A percentile compares a stretch with the other conserved stretches of the same genome.
phyloP scores from a whole-genome alignment of 2,113 vertebrate species.

The Isichthys henryi region DNA sequence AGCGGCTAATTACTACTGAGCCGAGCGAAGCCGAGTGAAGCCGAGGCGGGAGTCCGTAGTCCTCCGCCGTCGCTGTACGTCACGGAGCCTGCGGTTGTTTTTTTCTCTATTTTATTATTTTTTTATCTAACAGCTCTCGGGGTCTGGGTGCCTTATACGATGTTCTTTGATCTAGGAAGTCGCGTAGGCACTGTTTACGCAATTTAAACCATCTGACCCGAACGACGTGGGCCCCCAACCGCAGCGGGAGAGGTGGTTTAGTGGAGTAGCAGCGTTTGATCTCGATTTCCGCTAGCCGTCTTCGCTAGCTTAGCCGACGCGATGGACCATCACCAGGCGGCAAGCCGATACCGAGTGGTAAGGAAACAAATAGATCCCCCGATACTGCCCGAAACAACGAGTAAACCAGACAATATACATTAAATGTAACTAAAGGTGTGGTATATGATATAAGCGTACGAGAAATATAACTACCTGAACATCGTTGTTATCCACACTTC shows the following conservation, averaged over 20 bases:
- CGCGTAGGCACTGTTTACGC: not conserved
- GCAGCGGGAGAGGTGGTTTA: not conserved
- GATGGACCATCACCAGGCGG: not conserved
- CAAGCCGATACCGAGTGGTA: not conserved
- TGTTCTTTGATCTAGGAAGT: not conserved
- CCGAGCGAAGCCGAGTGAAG: not conserved
- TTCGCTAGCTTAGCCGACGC: not conserved
- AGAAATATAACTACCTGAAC: not conserved
- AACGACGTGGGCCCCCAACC: not conserved
- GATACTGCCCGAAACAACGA: not conserved
- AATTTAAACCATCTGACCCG: not conserved
- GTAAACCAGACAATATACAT: not conserved
- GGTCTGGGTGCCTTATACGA: not conserved
- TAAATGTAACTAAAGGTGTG: not conserved
- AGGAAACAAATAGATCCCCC: not conserved
- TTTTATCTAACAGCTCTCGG: not conserved
- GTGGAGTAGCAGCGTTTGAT: not conserved
- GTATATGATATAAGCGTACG: not conserved
- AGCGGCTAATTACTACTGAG: slow-evolving; percentile 52
- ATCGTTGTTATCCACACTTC: not conserved
- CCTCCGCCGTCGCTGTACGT: not conserved
- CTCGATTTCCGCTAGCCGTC: not conserved
- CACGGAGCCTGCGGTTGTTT: not conserved
- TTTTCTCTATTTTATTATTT: not conserved
- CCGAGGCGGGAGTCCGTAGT: not conserved